Evolutionary conservation across 2,113 vertebrate genomes (phyloP), one percentile per base, ranked within the genome.

Genomic region (Ceratotherium simum): DNA sequence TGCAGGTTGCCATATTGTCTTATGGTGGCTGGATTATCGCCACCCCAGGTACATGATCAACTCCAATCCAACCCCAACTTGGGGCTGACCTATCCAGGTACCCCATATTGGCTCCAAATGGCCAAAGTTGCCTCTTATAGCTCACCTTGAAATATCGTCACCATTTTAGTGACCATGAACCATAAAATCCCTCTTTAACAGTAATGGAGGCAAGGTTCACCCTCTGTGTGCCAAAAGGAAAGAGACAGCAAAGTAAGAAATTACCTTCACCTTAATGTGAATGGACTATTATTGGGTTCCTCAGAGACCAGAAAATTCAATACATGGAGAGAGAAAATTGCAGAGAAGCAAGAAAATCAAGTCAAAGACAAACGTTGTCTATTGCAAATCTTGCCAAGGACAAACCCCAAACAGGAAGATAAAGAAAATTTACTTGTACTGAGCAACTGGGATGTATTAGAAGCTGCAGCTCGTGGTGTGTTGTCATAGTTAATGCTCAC

Each of bases 181-280:
- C 27, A 6, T 17, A 42, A 21, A 46, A 54, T 29, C 20, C 60
- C 12, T 72, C 64, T 56, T 78, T 39, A 64, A 87, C 1, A 91
- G 75, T 51, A 75, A 95, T 0, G 0, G 42, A 91, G 16, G n/a
- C 29, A 69, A 27, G 2, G 2, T 39, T 86, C 67, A 62, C 58
- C 42, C 1, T 23, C 56, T 16, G 21, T 29, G 60, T 23, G 39
- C 48, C 64, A 79, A 87, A 93, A 84, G 76, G 48, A 85, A 95
- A 96, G 76, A 85, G 58, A 93, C 23, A 92, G 20, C 12, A 25
- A 78, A 89, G 46, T 95, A 95, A 96, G 85, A 91, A 95, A 93
- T 89, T 23, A 25, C 58, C 14, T 87, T 95, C 39, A 51, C 39
- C 20, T 92, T 91, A 58, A 95, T 54, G 5, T 6, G 58, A 65